phyloP scores from a whole-genome alignment of 1,140 invertebrate genomes.

The Drosophila ironensis region DNA sequence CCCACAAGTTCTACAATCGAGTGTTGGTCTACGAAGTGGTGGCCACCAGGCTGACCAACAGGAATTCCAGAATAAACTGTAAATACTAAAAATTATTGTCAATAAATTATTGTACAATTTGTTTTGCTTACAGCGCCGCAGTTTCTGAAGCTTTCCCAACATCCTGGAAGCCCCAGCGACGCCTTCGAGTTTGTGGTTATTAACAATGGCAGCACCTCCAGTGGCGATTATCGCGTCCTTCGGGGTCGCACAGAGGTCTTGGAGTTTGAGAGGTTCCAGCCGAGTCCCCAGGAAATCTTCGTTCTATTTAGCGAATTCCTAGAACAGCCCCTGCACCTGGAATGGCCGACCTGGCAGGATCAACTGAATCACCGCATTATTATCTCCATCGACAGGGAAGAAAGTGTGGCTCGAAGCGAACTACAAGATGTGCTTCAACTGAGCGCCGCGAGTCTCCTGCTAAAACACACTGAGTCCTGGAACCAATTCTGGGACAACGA shows the following conservation, averaged over 20 bases:
- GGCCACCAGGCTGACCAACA: slow-evolving; percentile 12
- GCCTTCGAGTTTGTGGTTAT: slow-evolving; percentile 52
- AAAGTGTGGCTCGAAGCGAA: slow-evolving; percentile 82
- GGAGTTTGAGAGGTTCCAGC: slow-evolving; percentile 82
- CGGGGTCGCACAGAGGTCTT: slow-evolving; percentile 42
- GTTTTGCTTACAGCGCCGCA: slow-evolving; percentile 19
- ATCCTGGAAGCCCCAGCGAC: slow-evolving; percentile 37
- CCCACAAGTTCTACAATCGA: slow-evolving; percentile 84
- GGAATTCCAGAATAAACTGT: slow-evolving; percentile 10
- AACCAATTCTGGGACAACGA: slow-evolving; percentile 59
- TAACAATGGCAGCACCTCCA: slow-evolving; percentile 22
- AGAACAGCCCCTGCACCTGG: slow-evolving; percentile 51
- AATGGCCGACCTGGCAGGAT: slow-evolving; percentile 80
- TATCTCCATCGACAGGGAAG: slow-evolving; percentile 83
- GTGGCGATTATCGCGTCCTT: slow-evolving; percentile 33
- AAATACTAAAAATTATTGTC: neutral
- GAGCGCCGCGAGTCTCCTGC: slow-evolving; percentile 10
- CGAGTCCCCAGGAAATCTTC: slow-evolving; percentile 74
- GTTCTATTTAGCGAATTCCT: slow-evolving; percentile 54
- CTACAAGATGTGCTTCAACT: slow-evolving; percentile 78
- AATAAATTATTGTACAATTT: neutral
- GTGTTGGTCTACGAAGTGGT: slow-evolving; percentile 84
- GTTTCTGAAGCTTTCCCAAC: slow-evolving; percentile 32
- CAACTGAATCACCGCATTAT: slow-evolving; percentile 82
- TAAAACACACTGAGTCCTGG: slow-evolving; percentile 50